A percentile compares a stretch with the other conserved stretches of the same genome.
phyloP scores from a whole-genome alignment of 2,888 invertebrate genomes.

The Rhodophaea formosa region DNA sequence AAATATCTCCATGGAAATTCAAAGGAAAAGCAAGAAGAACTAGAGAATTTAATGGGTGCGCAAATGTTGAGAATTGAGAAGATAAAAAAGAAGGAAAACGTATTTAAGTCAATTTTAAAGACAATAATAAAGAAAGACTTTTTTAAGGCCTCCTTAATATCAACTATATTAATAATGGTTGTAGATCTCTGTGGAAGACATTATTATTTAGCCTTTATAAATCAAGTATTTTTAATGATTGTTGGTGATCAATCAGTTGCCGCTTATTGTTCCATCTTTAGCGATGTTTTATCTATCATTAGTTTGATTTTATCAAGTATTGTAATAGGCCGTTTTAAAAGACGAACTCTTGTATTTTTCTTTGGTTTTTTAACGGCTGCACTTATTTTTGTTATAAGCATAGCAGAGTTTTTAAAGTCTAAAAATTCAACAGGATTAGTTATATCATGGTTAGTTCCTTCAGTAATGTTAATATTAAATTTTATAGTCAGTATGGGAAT shows the following conservation, averaged over 20 bases:
- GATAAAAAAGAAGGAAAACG: conserved; percentile 5
- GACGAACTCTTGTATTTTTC: conserved; percentile 40
- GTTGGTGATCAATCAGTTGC: conserved; percentile 37
- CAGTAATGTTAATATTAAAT: conserved; percentile 37
- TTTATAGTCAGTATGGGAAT: conserved; percentile 39
- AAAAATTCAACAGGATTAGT: conserved; percentile 18
- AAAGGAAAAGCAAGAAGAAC: conserved; percentile 32
- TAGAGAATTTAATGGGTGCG: conserved; percentile 33
- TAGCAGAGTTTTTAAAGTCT: conserved; percentile 34
- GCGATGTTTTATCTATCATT: conserved; percentile 37
- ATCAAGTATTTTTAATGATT: conserved; percentile 43
- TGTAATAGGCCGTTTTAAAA: conserved; percentile 35
- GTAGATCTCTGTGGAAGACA: conserved; percentile 44
- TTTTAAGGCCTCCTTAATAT: conserved; percentile 38
- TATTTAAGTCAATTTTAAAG: conserved; percentile 22
- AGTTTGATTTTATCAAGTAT: conserved; percentile 37
- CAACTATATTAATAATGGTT: conserved; percentile 35
- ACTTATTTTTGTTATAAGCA: conserved; percentile 38
- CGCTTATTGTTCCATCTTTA: conserved; percentile 41
- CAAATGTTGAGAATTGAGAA: conserved; percentile 29
- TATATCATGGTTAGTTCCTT: conserved; percentile 37
- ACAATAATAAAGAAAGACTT: conserved; percentile 38
- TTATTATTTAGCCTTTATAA: conserved; percentile 41
- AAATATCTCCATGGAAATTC: conserved; percentile 40
- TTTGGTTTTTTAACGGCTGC: conserved; percentile 33